Evolutionary conservation across 2,888 invertebrate species (phyloP), one percentile per base, ranked within the genome.

Genomic region (Keiferia lycopersicella): DNA sequence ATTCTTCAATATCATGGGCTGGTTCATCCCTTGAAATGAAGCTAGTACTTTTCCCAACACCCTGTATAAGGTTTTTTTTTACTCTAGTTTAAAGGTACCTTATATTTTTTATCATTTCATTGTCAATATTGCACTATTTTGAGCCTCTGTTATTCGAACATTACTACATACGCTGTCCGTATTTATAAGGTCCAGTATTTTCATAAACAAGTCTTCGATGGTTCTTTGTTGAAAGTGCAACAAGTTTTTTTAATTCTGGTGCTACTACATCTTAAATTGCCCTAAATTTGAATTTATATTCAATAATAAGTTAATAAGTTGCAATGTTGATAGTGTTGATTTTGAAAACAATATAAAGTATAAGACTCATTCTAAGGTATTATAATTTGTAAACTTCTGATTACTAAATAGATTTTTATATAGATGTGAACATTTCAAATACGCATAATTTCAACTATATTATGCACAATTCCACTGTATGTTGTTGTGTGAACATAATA

Each of bases 381-480:
- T n/a, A 6, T 30, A n/a, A 30, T n/a, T 2, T 56, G 3, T n/a
- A 56, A 56, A 59, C 16, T 39, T 59, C 22, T 59, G 59, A 59
- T 41, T 59, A 41, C 18, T 59, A 60, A 64, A 56, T 53, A 50
- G 48, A 59, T 62, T 65, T 50, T 67, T 61, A 61, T 68, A 26
- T 68, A 63, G 63, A 53, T 38, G 39, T 59, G 39, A 41, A 41
- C 16, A 14, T 22, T 59, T 38, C 2, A 34, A 20, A 18, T n/a
- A 59, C 30, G 60, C 60, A 61, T 61, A 61, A 61, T 61, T 50
- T 22, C 30, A 34, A n/a, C 20, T 50, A 61, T 34, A 50, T 68
- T 66, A 64, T 72, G 71, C 70, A 69, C 70, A 71, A 72, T 68
- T 57, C 66, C 57, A 66, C 69, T 34, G 69, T 65, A 20, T 68